These are phyloP conservation scores for Macrochelys suwanniensis DNA, from an alignment of 2,797 vertebrate species.

Conservation along the genomic window DNA sequence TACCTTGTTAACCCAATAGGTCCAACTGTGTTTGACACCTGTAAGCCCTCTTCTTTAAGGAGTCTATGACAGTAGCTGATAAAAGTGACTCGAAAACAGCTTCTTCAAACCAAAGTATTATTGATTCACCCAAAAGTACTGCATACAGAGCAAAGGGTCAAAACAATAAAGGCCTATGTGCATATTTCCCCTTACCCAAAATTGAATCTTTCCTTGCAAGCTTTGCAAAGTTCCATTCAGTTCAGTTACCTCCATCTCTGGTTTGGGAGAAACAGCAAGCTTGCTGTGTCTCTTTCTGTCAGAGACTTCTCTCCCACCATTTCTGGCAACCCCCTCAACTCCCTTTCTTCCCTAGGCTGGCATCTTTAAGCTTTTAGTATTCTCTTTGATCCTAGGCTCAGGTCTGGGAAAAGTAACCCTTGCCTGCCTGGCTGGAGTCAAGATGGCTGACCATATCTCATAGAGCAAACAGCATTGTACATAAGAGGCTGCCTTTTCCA, in stretches of 20 bases:
- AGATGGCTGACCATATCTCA: neutral
- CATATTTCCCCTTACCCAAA: neutral
- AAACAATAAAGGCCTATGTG: neutral
- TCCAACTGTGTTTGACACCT: neutral
- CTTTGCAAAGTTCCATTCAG: neutral
- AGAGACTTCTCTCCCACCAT: neutral
- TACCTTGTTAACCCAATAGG: neutral
- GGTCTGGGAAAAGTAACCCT: neutral
- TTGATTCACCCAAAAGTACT: neutral
- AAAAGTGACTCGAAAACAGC: neutral
- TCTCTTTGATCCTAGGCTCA: neutral
- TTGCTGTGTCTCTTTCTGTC: neutral
- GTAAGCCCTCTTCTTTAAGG: neutral
- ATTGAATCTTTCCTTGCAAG: neutral
- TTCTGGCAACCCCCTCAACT: neutral
- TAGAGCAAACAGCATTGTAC: neutral
- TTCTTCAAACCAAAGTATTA: neutral
- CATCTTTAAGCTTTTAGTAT: neutral
- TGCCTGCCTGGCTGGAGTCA: neutral
- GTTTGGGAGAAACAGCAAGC: neutral
- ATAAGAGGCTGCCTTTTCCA: neutral
- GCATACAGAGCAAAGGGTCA: neutral
- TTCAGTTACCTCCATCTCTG: neutral
- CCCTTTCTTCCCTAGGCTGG: neutral
- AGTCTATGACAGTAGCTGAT: neutral